Evolutionary conservation across 1,140 invertebrate genomes (phyloP).

Genomic region (Drosophila leontia): DNA sequence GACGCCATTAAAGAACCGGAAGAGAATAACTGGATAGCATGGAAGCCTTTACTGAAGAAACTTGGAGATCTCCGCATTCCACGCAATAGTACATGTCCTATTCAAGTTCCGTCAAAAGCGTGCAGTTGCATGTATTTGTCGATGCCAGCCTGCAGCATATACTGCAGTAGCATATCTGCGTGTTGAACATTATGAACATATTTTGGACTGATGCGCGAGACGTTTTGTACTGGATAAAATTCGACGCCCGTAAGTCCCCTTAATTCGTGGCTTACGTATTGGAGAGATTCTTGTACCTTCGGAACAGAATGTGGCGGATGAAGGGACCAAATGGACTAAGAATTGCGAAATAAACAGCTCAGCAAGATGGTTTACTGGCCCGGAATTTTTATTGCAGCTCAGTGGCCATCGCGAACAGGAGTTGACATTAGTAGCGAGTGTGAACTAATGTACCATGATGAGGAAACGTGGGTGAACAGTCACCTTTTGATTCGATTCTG

Average conservation of each 20-base stretch:
- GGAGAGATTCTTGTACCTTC: not conserved
- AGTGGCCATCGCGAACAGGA: not conserved
- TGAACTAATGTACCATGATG: not conserved
- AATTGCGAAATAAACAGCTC: not conserved
- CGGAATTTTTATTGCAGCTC: not conserved
- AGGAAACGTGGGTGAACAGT: not conserved
- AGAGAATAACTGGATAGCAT: not conserved
- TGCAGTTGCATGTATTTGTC: not conserved
- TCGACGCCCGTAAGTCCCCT: not conserved
- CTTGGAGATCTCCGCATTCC: not conserved
- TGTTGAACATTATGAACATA: not conserved
- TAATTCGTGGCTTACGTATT: not conserved
- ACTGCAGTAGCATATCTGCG: not conserved
- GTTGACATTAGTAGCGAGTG: not conserved
- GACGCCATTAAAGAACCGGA: not conserved
- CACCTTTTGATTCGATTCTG: not conserved
- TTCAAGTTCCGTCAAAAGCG: not conserved
- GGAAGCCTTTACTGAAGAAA: not conserved
- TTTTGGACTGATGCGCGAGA: not conserved
- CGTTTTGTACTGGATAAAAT: not conserved
- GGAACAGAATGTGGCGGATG: not conserved
- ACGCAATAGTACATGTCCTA: not conserved
- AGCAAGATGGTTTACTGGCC: not conserved
- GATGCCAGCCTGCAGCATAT: not conserved
- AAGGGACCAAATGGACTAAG: not conserved